Percentiles rank a stretch among this genome's conserved stretches.
Evolutionary conservation across 2,888 invertebrate genomes (phyloP).

Genomic region (Cerceris rybyensis): DNA sequence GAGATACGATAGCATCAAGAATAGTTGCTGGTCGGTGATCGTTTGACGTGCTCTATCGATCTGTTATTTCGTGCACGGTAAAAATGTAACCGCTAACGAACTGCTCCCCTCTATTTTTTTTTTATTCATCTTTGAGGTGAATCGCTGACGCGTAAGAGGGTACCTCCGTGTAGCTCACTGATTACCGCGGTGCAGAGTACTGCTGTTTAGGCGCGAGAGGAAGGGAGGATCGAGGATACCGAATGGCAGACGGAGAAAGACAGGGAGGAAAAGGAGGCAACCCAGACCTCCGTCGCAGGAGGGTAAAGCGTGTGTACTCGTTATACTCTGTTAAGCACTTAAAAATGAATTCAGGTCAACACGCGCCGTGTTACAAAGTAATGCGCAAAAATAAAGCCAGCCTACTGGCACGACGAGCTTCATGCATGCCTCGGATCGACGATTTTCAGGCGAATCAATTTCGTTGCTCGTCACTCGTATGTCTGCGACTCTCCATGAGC

Average conservation of each 20-base stretch:
- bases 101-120: slow-evolving; percentile 50
- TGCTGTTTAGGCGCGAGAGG: too few relatives aligned
- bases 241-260: background rate
- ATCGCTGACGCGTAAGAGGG: slow-evolving; percentile 52
- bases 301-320: slow-evolving; percentile 49
- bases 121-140: slow-evolving; percentile 72
- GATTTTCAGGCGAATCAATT: background rate
- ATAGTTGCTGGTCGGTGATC: background rate
- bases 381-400: slow-evolving; percentile 8
- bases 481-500: too few relatives aligned
- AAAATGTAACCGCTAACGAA: slow-evolving; percentile 62
- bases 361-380: slow-evolving; percentile 37
- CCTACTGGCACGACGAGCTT: background rate
- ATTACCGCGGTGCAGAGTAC: slow-evolving; percentile 28
- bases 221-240: slow-evolving; percentile 3
- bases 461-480: background rate
- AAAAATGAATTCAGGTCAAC: slow-evolving; percentile 59
- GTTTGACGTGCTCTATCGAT: slow-evolving; percentile 27
- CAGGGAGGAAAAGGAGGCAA: slow-evolving; percentile 14
- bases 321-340: slow-evolving; percentile 60
- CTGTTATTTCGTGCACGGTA: slow-evolving; percentile 10
- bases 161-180: slow-evolving; percentile 47
- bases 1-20: background rate
- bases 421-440: background rate
- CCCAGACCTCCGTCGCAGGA: slow-evolving; percentile 21